These are phyloP conservation scores for Pachypanchax playfairii DNA, from an alignment of 2,113 vertebrate genomes.

Conservation along the genomic window DNA sequence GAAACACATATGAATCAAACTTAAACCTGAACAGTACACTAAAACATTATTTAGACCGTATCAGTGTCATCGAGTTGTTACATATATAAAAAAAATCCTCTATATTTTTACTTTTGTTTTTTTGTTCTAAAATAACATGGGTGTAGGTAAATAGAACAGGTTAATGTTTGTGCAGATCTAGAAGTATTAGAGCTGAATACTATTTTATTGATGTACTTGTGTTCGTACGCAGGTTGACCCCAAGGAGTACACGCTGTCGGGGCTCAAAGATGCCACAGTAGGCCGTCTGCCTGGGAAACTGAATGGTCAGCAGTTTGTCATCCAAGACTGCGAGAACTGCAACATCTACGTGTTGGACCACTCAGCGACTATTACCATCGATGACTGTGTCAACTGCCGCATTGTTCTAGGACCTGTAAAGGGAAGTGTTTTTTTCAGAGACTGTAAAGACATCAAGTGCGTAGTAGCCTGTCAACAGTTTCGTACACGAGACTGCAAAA, in stretches of 20 bases:
- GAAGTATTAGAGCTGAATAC: neutral
- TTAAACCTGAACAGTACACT: too few species aligned
- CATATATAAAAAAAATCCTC: too few species aligned
- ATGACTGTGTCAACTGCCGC: conserved; percentile 91
- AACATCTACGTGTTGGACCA: conserved; percentile 94
- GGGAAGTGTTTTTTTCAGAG: conserved; percentile 94
- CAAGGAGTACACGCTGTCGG: conserved; percentile 91
- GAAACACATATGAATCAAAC: too few species aligned
- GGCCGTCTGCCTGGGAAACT: conserved; percentile 91
- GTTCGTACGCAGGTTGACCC: conserved; percentile 84
- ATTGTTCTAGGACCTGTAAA: conserved; percentile 91
- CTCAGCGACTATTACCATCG: conserved; percentile 91
- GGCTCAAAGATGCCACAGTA: conserved; percentile 87
- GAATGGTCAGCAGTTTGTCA: conserved; percentile 92
- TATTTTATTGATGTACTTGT: neutral
- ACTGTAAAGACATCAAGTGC: conserved; percentile 92
- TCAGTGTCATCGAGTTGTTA: too few species aligned
- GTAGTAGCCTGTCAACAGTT: conserved; percentile 96
- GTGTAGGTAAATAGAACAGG: too few species aligned
- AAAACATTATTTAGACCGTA: too few species aligned
- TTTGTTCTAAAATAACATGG: neutral
- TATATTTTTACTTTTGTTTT: too few species aligned
- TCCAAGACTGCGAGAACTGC: conserved; percentile 96
- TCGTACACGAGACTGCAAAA: conserved; percentile 90
- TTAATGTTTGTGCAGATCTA: neutral